Base-by-base conservation (phyloP, 2,888 invertebrate genomes). In the Eupithecia tripunctaria region DNA sequence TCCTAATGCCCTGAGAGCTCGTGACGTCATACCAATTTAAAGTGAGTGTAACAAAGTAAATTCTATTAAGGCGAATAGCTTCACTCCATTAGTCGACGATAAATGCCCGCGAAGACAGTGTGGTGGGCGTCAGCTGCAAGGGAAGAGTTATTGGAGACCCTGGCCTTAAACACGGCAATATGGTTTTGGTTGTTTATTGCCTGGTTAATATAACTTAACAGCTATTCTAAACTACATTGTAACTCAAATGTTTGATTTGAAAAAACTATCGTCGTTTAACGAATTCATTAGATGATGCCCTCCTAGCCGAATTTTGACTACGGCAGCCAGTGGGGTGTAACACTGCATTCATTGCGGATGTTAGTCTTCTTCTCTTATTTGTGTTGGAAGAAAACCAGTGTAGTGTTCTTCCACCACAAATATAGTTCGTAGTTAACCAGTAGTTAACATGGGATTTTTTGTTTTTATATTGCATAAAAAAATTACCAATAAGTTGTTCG, bases 21-120 rank as follows among this genome's bases (percentile, higher is more conserved):
- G 32, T 84, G 82, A 84, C 76, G 79, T 82, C 80, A 83, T 84
- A 84, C 83, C 79, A 80, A 81, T 85, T 88, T 86, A 86, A 86
- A 86, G 79, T 81, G 81, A 81, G 78, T 79, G 85, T 85, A 83
- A 86, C 84, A 82, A 82, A 87, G 87, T 86, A 82, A 85, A 87
- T 87, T 87, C 82, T 88, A 87, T 89, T 88, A 88, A 80, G 76
- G 84, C 76, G 82, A 89, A 89, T 88, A 86, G 86, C 85, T 82
- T 68, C 77, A 76, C 80, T 85, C 86, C 88, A 89, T 90, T 90
- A 89, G 84, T 21, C 47, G 79, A 80, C 88, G 87, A 90, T 89
- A 85, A 86, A 89, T 87, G 88, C 84, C 83, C 83, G 25, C 38
- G 64, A 64, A 64, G 64, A 64, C 64, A 63, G 62, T 63, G 62